Evolutionary conservation across 2,113 vertebrate species (phyloP).

Genomic region (Anguilla rostrata): DNA sequence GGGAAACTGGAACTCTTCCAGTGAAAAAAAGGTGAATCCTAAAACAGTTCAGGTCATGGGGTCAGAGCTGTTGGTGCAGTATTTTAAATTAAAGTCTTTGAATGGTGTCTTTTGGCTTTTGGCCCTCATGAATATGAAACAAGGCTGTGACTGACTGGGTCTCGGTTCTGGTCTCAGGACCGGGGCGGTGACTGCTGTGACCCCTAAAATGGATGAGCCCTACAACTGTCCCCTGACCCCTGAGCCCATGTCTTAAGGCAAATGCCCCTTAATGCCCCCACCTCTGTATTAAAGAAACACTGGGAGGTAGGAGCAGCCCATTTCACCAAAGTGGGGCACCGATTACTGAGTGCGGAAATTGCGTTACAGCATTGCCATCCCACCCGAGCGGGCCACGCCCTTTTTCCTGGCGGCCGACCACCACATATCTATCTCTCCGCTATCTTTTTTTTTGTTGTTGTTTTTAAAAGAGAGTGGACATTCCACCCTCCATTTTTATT

Average conservation of each 20-base stretch:
- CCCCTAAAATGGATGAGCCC: too few species aligned
- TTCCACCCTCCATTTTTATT: too few species aligned
- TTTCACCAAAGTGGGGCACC: neutral
- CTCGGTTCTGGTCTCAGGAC: too few species aligned
- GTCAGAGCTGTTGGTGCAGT: neutral
- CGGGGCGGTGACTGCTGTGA: too few species aligned
- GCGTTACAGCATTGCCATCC: neutral
- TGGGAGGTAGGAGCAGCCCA: neutral
- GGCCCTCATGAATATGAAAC: too few species aligned
- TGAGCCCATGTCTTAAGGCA: neutral
- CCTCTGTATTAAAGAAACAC: constrained; percentile 10
- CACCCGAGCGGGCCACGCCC: neutral
- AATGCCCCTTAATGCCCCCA: neutral
- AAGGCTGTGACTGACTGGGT: too few species aligned
- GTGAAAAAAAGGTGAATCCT: neutral
- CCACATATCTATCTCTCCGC: neutral
- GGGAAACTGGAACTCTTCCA: neutral
- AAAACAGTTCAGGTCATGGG: neutral
- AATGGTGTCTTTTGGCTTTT: too few species aligned
- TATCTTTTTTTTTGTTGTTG: neutral
- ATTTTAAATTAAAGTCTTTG: neutral
- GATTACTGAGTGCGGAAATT: neutral
- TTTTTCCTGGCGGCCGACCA: neutral
- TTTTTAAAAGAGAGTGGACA: neutral
- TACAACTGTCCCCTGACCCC: neutral